phyloP scores from a whole-genome alignment of 2,113 vertebrate genomes.

The Harpagus bidentatus region DNA sequence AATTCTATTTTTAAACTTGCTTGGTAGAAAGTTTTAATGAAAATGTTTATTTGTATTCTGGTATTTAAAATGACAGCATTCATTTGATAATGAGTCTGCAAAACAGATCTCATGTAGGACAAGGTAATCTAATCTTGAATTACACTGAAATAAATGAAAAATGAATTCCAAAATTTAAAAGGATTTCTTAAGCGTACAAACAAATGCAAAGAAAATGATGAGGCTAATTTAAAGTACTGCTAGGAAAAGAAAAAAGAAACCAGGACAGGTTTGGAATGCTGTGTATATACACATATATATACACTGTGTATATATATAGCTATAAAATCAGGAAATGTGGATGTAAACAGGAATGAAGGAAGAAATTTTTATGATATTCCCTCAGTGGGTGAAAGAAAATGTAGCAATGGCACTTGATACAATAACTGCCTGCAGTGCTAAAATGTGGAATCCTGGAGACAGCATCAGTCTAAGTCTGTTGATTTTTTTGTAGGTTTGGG shows the following conservation, averaged over 20 bases:
- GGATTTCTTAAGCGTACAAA: neutral
- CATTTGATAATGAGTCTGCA: neutral
- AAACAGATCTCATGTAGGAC: neutral
- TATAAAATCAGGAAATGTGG: neutral
- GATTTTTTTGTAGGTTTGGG: neutral
- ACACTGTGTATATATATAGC: neutral
- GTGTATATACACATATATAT: neutral
- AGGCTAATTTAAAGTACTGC: neutral
- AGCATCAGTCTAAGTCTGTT: neutral
- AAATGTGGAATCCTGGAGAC: neutral
- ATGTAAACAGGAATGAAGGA: neutral
- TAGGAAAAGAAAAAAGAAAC: neutral
- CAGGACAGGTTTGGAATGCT: neutral
- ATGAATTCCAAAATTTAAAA: neutral
- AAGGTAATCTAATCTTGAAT: neutral
- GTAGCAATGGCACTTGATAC: neutral
- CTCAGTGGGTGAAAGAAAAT: neutral
- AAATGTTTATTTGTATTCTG: neutral
- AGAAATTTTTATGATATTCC: neutral
- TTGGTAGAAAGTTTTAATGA: neutral
- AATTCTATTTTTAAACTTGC: neutral
- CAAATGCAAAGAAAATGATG: neutral
- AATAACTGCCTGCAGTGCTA: neutral
- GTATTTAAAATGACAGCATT: neutral
- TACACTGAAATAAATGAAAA: neutral